A percentile compares a stretch with the other conserved stretches of the same genome.
Evolutionary conservation across 2,113 vertebrate genomes (phyloP).

Genomic region (Apeltes quadracus): DNA sequence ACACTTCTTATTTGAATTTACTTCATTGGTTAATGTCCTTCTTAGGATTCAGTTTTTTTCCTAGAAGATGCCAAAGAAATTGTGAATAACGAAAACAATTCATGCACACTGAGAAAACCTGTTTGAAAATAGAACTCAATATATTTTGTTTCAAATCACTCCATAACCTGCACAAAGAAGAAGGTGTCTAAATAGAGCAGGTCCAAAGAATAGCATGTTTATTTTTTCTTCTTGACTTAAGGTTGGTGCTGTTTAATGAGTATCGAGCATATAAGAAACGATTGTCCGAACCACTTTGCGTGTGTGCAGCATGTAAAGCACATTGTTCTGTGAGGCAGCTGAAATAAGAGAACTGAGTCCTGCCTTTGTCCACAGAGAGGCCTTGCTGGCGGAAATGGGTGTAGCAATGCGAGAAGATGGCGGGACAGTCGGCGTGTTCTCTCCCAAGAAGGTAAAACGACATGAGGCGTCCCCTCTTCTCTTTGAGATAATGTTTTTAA

Average conservation of each 20-base stretch:
- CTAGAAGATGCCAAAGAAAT: background rate
- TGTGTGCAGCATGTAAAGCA: background rate
- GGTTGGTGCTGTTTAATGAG: background rate
- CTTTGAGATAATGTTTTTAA: background rate
- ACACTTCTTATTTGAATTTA: background rate
- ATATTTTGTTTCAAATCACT: background rate
- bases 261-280: background rate
- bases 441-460: slow-evolving; percentile 94
- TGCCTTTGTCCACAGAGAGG: slow-evolving; percentile 85
- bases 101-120: background rate
- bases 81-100: background rate
- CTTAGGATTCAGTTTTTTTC: background rate
- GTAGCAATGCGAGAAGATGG: slow-evolving; percentile 98
- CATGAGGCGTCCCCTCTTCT: background rate
- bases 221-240: background rate
- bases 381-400: slow-evolving; percentile 96
- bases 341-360: background rate
- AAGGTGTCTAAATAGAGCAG: background rate
- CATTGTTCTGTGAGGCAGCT: background rate
- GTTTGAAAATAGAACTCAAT: background rate
- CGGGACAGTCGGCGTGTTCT: slow-evolving; percentile 95
- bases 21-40: background rate
- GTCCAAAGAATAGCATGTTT: background rate
- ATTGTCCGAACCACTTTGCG: background rate
- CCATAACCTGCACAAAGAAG: background rate